Conservation (phyloP, 2,797 vertebrate genomes). For the Chaetodon trifasciatus region DNA sequence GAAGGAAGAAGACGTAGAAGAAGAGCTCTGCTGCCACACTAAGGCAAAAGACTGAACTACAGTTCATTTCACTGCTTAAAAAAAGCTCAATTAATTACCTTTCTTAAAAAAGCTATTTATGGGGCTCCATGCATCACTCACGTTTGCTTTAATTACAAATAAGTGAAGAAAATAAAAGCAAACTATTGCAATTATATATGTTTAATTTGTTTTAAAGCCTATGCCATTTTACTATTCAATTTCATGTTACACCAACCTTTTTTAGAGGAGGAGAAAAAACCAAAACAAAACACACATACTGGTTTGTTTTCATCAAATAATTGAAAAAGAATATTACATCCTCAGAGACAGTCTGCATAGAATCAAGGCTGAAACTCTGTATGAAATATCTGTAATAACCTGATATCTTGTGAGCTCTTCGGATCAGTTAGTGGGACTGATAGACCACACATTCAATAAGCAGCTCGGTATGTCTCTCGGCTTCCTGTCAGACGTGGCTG, state of each 20-base stretch:
- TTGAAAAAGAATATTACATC: background rate
- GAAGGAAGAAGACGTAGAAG: slow-evolving; percentile 16
- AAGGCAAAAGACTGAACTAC: slow-evolving; percentile 70
- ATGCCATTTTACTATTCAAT: background rate
- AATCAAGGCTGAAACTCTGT: background rate
- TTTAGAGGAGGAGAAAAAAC: background rate
- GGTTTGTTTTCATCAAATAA: background rate
- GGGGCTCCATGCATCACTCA: background rate
- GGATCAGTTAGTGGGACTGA: background rate
- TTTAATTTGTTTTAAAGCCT: background rate
- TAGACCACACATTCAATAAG: background rate
- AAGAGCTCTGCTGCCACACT: slow-evolving; percentile 77
- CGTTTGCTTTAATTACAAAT: background rate
- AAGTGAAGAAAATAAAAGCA: background rate
- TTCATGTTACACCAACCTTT: accelerated
- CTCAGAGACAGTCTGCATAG: background rate
- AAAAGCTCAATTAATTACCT: background rate
- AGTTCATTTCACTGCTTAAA: background rate
- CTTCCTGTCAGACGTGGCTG: slow-evolving; percentile 31
- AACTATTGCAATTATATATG: background rate
- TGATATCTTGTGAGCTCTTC: background rate
- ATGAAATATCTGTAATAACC: background rate
- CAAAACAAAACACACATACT: no score
- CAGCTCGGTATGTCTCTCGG: background rate
- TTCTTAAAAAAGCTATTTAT: background rate